Percentiles rank a stretch among this genome's conserved stretches.
These are phyloP conservation scores for Balaeniceps rex DNA, from an alignment of 2,113 vertebrate genomes.

Conservation along the genomic window DNA sequence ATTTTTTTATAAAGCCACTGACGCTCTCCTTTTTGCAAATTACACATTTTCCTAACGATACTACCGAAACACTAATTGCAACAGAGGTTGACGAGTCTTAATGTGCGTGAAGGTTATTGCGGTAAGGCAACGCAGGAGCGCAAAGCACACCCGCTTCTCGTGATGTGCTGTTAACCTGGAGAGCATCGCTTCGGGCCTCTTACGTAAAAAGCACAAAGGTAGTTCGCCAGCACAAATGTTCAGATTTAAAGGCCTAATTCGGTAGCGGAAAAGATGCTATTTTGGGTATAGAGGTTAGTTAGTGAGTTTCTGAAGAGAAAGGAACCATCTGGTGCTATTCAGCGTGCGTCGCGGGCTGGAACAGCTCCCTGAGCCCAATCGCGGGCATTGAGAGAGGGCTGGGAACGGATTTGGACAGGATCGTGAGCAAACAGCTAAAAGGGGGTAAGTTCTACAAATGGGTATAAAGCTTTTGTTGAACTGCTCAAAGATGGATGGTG, in stretches of 20 bases:
- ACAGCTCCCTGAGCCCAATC: neutral
- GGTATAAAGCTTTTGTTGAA: neutral
- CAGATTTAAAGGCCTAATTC: neutral
- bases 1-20: neutral
- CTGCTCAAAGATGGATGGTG: neutral
- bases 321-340: neutral
- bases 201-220: neutral
- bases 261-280: neutral
- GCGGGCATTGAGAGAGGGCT: neutral
- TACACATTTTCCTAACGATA: neutral
- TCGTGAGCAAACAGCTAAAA: neutral
- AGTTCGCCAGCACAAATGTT: neutral
- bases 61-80: neutral
- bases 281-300: neutral
- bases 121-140: neutral
- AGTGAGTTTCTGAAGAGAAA: neutral
- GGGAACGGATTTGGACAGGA: neutral
- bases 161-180: neutral
- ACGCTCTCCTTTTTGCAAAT: neutral
- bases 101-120: fast-evolving
- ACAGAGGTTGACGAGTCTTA: neutral
- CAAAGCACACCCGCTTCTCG: too few relatives aligned
- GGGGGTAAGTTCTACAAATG: neutral
- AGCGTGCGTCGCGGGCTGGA: neutral
- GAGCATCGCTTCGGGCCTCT: neutral